Percentiles rank a stretch among this genome's conserved stretches.
phyloP scores from a whole-genome alignment of 2,888 invertebrate genomes.

The Calameuta idolon region DNA sequence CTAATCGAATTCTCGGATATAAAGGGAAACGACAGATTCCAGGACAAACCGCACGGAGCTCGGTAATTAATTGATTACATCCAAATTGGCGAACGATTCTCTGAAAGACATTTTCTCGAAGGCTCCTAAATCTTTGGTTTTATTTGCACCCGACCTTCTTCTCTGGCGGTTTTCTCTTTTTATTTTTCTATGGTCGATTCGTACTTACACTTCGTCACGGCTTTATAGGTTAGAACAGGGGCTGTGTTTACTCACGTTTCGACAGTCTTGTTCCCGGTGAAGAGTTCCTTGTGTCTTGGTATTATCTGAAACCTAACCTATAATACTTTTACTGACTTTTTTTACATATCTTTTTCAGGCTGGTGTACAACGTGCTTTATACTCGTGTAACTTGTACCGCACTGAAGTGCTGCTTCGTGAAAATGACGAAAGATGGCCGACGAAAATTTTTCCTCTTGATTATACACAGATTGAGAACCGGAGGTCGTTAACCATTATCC shows the following conservation, averaged over 20 bases:
- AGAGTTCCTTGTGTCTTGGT: not conserved
- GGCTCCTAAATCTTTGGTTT: too few species aligned
- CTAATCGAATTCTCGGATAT: not conserved
- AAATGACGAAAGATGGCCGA: not conserved
- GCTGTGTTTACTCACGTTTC: slow-evolving; percentile 5
- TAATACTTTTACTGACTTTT: too few species aligned
- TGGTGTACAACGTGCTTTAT: too few species aligned
- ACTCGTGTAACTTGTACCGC: not conserved
- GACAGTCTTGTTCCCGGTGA: not conserved
- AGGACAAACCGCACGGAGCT: not conserved
- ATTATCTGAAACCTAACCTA: too few species aligned
- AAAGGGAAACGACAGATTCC: not conserved
- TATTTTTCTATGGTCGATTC: not conserved
- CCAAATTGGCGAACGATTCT: not conserved
- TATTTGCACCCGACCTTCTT: not conserved
- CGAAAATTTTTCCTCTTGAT: not conserved
- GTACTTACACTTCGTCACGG: not conserved
- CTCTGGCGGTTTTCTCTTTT: not conserved
- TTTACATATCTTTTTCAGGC: too few species aligned
- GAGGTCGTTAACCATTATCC: not conserved
- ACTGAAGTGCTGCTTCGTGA: not conserved
- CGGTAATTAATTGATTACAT: not conserved
- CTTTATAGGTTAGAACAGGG: not conserved
- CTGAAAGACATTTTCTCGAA: not conserved
- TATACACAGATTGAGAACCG: not conserved